These are phyloP conservation scores for Drosophila nigrodunni DNA, from an alignment of 1,140 invertebrate genomes.

Conservation along the genomic window DNA sequence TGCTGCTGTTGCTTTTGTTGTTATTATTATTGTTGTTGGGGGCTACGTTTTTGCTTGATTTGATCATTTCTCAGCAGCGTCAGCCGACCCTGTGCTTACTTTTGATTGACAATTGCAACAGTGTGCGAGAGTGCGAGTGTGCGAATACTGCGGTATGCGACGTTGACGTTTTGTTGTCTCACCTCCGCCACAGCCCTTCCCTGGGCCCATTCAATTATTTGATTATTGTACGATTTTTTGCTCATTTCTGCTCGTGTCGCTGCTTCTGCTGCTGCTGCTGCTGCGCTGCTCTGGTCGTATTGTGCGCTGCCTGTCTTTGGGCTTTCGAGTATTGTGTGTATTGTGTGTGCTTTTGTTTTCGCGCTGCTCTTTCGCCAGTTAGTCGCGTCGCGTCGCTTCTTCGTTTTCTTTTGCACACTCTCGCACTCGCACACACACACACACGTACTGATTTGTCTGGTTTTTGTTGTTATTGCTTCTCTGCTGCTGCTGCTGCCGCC, in stretches of 20 bases:
- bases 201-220: slow-evolving; percentile 65
- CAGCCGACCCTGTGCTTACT: slow-evolving; percentile 71
- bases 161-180: slow-evolving; percentile 40
- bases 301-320: slow-evolving; percentile 42
- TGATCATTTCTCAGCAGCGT: slow-evolving; percentile 71
- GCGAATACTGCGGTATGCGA: slow-evolving; percentile 57
- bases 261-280: not conserved
- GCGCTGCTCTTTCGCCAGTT: slow-evolving; percentile 66
- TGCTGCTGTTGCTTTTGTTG: slow-evolving; percentile 24
- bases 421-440: slow-evolving; percentile 37
- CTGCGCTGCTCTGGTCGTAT: not conserved
- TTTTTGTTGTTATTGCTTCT: slow-evolving; percentile 24
- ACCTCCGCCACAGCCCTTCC: slow-evolving; percentile 5
- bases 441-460: slow-evolving; percentile 36
- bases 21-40: slow-evolving; percentile 31
- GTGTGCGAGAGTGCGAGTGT: slow-evolving; percentile 55
- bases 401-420: slow-evolving; percentile 73
- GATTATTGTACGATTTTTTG: slow-evolving; percentile 72
- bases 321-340: slow-evolving; percentile 30
- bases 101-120: slow-evolving; percentile 80
- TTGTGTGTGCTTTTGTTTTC: slow-evolving; percentile 71
- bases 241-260: slow-evolving; percentile 43
- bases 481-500: slow-evolving; percentile 15
- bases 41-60: slow-evolving; percentile 72
- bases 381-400: slow-evolving; percentile 64